Evolutionary conservation across 2,797 vertebrate genomes (phyloP).

Genomic region (Halcyon leucocephala): DNA sequence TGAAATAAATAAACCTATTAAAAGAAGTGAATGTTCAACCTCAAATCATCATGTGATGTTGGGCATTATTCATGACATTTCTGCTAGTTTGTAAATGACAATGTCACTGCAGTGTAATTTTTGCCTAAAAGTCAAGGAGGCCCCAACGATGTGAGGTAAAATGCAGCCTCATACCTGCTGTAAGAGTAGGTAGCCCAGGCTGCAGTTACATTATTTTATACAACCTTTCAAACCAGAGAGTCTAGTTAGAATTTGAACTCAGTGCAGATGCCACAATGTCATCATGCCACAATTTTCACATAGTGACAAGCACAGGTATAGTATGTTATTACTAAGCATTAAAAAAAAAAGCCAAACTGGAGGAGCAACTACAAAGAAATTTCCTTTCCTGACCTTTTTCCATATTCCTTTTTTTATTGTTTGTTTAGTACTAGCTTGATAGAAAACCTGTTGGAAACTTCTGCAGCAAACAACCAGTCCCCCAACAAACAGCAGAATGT

Average conservation of each 20-base stretch:
- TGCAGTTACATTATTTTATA: neutral
- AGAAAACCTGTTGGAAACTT: neutral
- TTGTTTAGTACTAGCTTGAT: neutral
- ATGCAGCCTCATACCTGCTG: neutral
- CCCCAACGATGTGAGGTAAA: constrained; percentile 22
- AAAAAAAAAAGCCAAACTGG: neutral
- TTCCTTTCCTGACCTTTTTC: neutral
- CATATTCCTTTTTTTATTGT: neutral
- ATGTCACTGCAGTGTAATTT: constrained; percentile 53
- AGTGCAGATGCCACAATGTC: neutral
- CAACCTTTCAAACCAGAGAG: neutral
- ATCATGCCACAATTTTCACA: neutral
- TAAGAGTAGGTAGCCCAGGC: neutral
- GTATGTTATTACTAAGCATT: neutral
- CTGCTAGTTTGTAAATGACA: neutral
- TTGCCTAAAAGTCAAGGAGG: constrained; percentile 58
- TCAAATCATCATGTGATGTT: constrained; percentile 48
- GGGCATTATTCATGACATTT: constrained; percentile 30
- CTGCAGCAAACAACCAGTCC: neutral
- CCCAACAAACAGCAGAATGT: neutral
- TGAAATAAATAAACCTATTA: constrained; percentile 29
- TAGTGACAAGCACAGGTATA: neutral
- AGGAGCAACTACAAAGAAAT: neutral
- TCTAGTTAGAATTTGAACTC: neutral
- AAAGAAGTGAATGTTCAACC: constrained; percentile 28